Evolutionary conservation across 2,113 vertebrate species (phyloP).

Genomic region (Electrona antarctica): DNA sequence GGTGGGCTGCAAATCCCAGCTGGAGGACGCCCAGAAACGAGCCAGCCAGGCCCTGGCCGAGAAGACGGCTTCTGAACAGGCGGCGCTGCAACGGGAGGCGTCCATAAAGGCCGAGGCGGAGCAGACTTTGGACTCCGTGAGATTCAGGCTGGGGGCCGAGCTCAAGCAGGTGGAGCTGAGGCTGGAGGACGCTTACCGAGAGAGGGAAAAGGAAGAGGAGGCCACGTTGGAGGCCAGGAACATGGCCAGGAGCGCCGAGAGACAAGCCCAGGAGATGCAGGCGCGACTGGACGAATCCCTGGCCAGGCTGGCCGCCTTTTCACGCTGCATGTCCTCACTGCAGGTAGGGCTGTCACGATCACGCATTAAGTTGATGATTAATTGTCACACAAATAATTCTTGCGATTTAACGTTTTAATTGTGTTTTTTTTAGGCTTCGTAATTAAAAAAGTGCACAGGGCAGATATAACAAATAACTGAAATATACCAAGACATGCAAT

Average conservation of each 20-base stretch:
- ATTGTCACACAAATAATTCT: too few species aligned
- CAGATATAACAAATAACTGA: too few species aligned
- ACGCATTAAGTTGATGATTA: too few species aligned
- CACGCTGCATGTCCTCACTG: slow-evolving; percentile 94
- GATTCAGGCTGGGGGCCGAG: slow-evolving; percentile 84
- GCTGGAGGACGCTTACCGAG: slow-evolving; percentile 79
- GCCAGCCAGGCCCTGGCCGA: slow-evolving; percentile 81
- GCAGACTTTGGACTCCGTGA: slow-evolving; percentile 84
- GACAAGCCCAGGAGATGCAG: slow-evolving; percentile 82
- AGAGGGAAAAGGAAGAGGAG: slow-evolving; percentile 80
- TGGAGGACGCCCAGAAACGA: slow-evolving; percentile 85
- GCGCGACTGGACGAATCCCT: slow-evolving; percentile 86
- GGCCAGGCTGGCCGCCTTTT: slow-evolving; percentile 91
- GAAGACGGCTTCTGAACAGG: slow-evolving; percentile 74
- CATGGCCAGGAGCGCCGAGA: slow-evolving; percentile 76
- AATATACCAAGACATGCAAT: too few species aligned
- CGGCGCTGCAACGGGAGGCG: slow-evolving; percentile 73
- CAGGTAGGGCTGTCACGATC: too few species aligned
- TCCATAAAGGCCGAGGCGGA: slow-evolving; percentile 85
- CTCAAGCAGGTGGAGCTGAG: slow-evolving; percentile 85
- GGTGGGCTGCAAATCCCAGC: slow-evolving; percentile 72
- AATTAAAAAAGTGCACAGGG: too few species aligned
- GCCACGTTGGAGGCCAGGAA: slow-evolving; percentile 74
- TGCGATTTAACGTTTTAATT: too few species aligned
- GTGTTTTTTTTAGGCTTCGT: too few species aligned